phyloP scores from a whole-genome alignment of 2,888 invertebrate species.

The Brachyopa scutellaris region DNA sequence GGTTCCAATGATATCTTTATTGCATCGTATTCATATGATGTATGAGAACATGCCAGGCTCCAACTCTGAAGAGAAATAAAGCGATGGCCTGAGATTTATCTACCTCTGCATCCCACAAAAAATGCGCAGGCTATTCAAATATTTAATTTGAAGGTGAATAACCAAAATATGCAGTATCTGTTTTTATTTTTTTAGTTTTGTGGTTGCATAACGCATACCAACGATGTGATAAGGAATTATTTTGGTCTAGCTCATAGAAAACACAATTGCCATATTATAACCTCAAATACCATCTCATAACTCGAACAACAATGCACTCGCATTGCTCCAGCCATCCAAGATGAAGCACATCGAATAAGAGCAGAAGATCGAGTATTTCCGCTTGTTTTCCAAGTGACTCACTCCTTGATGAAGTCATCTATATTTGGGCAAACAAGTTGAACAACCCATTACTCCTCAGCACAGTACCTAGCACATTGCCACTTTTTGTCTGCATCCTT shows the following conservation, averaged over 20 bases:
- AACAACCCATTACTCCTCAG: conserved; percentile 6
- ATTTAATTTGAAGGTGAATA: not conserved
- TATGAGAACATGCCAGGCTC: no score
- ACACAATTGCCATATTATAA: not conserved
- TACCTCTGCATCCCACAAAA: no score
- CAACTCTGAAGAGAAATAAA: no score
- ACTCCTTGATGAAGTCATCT: not conserved
- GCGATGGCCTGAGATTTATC: no score
- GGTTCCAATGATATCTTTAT: no score
- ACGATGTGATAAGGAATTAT: no score
- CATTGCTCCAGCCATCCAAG: conserved; percentile 6
- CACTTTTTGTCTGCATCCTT: conserved; percentile 1
- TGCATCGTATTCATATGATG: no score
- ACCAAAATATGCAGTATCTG: not conserved
- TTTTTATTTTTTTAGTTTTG: not conserved
- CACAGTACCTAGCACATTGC: not conserved
- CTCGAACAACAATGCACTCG: not conserved
- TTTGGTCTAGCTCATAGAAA: not conserved
- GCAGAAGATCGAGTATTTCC: conserved; percentile 13
- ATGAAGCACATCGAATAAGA: not conserved
- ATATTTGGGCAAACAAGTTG: not conserved
- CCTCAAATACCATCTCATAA: not conserved
- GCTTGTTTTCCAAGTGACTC: conserved; percentile 19
- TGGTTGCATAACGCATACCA: no score
- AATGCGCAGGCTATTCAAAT: no score